Percentiles rank a stretch among this genome's conserved stretches.
These are phyloP conservation scores for Gonatopus flavifemur DNA, from an alignment of 1,140 invertebrate species.

Conservation along the genomic window DNA sequence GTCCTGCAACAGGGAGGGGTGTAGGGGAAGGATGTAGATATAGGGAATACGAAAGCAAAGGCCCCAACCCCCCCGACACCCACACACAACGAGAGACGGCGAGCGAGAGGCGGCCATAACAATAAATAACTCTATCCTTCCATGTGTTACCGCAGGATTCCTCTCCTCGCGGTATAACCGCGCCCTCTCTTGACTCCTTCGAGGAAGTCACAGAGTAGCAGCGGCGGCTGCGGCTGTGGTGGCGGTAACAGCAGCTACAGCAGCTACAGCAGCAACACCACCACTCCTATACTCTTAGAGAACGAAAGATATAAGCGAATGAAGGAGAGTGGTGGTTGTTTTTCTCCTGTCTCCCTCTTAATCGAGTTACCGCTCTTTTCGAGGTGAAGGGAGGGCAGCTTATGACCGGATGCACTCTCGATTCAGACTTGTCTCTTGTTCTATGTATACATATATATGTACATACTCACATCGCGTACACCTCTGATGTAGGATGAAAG, in stretches of 20 bases:
- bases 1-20: conserved; percentile 15
- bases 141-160: conserved; percentile 50
- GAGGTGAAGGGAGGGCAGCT: conserved; percentile 20
- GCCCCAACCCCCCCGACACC: conserved; percentile 37
- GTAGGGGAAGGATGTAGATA: conserved; percentile 3
- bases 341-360: conserved; percentile 19
- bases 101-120: conserved; percentile 50
- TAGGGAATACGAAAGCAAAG: conserved; percentile 28
- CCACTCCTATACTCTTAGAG: conserved; percentile 25
- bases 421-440: conserved; percentile 29
- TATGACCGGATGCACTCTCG: conserved; percentile 33
- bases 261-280: conserved; percentile 31
- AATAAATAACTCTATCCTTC: conserved; percentile 57
- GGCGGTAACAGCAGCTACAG: too few species aligned
- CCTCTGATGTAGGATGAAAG: too few species aligned
- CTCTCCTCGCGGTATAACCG: conserved; percentile 39
- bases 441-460: too few species aligned
- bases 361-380: conserved; percentile 36
- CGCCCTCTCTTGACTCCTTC: conserved; percentile 31
- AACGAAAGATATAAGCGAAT: too few species aligned
- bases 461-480: too few species aligned
- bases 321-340: too few species aligned
- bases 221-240: too few species aligned
- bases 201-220: conserved; percentile 39
- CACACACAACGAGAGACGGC: conserved; percentile 46